These are phyloP conservation scores for Gymnoscopelus microlampas DNA, from an alignment of 2,797 vertebrate genomes.

Conservation along the genomic window DNA sequence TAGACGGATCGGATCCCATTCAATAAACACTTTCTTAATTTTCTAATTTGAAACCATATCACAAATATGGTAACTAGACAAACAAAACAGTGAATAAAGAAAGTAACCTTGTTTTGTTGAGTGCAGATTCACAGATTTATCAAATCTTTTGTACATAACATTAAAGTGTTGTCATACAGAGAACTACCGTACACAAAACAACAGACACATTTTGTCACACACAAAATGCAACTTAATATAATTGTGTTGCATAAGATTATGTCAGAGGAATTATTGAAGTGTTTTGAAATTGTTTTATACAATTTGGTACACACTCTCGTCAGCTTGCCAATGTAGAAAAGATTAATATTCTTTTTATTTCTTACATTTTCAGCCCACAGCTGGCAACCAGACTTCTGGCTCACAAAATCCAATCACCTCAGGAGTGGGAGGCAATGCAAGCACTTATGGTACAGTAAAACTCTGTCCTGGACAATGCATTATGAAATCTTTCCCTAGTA, in stretches of 20 bases:
- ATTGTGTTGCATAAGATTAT: neutral
- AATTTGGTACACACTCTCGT: neutral
- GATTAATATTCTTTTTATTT: neutral
- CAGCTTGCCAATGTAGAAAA: neutral
- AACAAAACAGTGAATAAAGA: too few species aligned
- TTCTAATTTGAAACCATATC: too few species aligned
- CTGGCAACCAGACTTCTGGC: slow-evolving; percentile 94
- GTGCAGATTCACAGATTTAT: too few species aligned
- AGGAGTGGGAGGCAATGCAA: slow-evolving; percentile 98
- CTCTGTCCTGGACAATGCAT: neutral
- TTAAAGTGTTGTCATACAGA: neutral
- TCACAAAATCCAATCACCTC: slow-evolving; percentile 98
- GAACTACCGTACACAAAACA: too few species aligned
- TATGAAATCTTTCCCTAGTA: neutral
- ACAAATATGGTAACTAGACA: too few species aligned
- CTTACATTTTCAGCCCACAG: slow-evolving; percentile 73
- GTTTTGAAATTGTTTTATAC: neutral
- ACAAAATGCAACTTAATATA: neutral
- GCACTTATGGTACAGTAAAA: slow-evolving; percentile 88
- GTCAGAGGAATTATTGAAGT: neutral
- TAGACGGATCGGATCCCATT: too few species aligned
- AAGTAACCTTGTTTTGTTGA: too few species aligned
- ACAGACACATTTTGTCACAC: neutral
- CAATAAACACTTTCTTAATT: too few species aligned
- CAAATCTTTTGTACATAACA: neutral